Percentiles rank a stretch among this genome's conserved stretches.
Conservation (phyloP, 2,888 invertebrate species). For the Dascillus cervinus region DNA sequence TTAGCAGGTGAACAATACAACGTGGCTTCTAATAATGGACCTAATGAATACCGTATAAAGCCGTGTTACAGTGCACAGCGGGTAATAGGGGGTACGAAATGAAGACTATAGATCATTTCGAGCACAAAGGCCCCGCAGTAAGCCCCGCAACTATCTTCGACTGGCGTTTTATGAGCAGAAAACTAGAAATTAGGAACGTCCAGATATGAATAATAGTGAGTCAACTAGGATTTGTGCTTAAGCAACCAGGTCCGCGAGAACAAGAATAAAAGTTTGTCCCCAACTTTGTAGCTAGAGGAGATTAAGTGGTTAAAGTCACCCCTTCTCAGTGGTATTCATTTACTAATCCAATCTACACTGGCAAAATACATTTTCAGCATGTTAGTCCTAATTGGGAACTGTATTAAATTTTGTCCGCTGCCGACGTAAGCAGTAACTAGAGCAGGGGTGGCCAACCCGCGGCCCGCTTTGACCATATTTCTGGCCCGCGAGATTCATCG, state of each 20-base stretch:
- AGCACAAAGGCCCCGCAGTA: constrained; percentile 37
- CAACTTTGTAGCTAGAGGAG: constrained; percentile 16
- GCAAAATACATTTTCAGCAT: constrained; percentile 28
- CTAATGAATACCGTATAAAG: constrained; percentile 1
- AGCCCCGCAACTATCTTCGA: too few species aligned
- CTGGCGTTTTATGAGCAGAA: too few species aligned
- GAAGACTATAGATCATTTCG: constrained; percentile 38
- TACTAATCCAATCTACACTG: constrained; percentile 31
- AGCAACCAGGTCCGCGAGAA: background rate
- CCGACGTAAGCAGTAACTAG: constrained; percentile 18
- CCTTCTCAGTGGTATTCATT: constrained; percentile 30
- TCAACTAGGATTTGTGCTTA: background rate
- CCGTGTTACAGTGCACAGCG: constrained; percentile 17
- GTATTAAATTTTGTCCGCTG: constrained; percentile 33
- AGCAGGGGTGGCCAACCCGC: too few species aligned
- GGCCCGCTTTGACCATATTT: too few species aligned
- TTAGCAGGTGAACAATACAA: too few species aligned
- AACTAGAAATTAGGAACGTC: too few species aligned
- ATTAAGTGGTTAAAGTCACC: constrained; percentile 31
- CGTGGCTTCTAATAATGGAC: background rate
- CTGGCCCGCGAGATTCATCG: too few species aligned
- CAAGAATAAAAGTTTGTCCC: constrained; percentile 9
- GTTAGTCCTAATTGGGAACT: constrained; percentile 33
- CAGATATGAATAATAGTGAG: too few species aligned
- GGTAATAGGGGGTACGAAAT: constrained; percentile 27